Evolutionary conservation across 2,888 invertebrate genomes (phyloP).

Genomic region (Dicycla oo): DNA sequence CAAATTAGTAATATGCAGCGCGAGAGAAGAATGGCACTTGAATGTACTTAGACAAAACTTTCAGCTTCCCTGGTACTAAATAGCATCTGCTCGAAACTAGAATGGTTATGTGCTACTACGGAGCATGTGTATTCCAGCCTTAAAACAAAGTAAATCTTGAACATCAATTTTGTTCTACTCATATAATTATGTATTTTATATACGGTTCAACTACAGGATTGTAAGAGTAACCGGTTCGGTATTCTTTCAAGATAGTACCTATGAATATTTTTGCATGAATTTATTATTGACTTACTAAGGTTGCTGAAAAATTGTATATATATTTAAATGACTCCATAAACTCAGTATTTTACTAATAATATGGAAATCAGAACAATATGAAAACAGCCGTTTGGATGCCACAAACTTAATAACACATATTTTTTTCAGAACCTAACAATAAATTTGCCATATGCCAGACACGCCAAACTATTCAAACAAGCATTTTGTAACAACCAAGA

Average conservation of each 20-base stretch:
- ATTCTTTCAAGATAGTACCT: not conserved
- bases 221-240: not conserved
- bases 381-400: not conserved
- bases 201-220: not conserved
- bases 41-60: no score
- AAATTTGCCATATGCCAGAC: not conserved
- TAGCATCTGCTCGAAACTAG: no score
- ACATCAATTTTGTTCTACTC: not conserved
- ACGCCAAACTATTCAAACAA: slow-evolving; percentile 7
- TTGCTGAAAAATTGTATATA: not conserved
- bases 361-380: not conserved
- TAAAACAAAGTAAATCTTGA: no score
- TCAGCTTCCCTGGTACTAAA: no score
- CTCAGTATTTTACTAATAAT: not conserved
- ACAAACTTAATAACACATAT: slow-evolving; percentile 13
- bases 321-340: not conserved
- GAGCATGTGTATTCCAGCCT: no score
- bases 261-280: not conserved
- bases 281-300: not conserved
- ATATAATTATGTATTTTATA: no score
- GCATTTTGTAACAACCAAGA: not conserved
- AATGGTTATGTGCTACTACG: no score
- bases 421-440: not conserved
- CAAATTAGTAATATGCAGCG: no score
- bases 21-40: no score